Percentiles rank a stretch among this genome's conserved stretches.
phyloP scores from a whole-genome alignment of 2,797 vertebrate genomes.

The Premnoplex brunnescens region DNA sequence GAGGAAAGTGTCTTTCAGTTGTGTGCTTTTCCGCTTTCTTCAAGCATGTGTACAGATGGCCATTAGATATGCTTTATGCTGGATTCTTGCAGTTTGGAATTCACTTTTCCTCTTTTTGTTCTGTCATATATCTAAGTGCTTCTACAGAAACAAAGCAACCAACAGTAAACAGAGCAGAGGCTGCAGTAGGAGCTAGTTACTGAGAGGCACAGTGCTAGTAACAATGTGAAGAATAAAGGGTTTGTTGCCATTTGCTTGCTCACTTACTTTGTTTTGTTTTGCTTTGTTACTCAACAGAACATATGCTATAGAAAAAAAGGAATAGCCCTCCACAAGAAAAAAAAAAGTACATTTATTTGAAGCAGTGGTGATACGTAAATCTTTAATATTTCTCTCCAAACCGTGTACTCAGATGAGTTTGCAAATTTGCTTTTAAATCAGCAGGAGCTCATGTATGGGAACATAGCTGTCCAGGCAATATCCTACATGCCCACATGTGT shows the following conservation, averaged over 20 bases:
- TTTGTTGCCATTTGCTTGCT: constrained; percentile 6
- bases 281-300: not conserved
- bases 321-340: not conserved
- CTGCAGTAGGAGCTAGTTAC: not conserved
- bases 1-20: not conserved
- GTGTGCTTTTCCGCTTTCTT: constrained; percentile 11
- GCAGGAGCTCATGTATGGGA: not conserved
- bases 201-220: not conserved
- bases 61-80: not conserved
- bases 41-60: constrained; percentile 26
- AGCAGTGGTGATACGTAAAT: not conserved
- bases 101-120: constrained; percentile 30
- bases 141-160: constrained; percentile 34
- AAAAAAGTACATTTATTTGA: not conserved
- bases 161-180: not conserved
- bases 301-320: not conserved
- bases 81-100: constrained; percentile 9
- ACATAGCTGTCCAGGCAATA: not conserved
- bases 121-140: not conserved
- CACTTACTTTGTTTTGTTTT: not conserved
- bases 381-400: constrained; percentile 2
- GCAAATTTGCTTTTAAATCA: not conserved
- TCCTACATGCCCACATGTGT: not conserved
- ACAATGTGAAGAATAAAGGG: not conserved
- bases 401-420: not conserved